Conservation (phyloP, 2,113 vertebrate species). For the Recurvirostra avosetta region DNA sequence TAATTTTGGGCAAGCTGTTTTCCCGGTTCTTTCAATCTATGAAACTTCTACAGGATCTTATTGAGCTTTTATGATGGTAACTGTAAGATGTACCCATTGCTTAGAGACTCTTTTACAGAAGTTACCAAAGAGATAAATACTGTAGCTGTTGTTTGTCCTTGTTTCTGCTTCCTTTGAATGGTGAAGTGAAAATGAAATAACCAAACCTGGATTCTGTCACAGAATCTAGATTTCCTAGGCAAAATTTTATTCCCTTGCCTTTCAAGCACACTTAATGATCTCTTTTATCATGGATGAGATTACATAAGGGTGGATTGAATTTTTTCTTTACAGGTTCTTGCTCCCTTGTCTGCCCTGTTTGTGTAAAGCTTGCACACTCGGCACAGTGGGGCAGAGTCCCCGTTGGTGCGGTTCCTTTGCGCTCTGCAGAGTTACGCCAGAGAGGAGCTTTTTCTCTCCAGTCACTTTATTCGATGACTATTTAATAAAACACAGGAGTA, state of each 20-base stretch:
- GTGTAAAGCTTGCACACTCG: neutral
- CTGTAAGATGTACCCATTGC: neutral
- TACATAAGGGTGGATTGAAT: neutral
- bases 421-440: neutral
- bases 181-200: neutral
- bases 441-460: neutral
- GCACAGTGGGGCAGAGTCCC: neutral
- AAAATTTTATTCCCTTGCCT: slow-evolving; percentile 6
- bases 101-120: neutral
- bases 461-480: neutral
- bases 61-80: neutral
- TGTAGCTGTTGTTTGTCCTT: neutral
- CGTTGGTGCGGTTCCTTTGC: fast-evolving
- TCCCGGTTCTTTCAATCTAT: neutral
- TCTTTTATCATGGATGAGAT: neutral
- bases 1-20: neutral
- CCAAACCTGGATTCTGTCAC: neutral
- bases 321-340: neutral
- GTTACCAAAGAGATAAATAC: slow-evolving; percentile 50
- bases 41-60: neutral
- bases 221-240: neutral
- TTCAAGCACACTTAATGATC: slow-evolving; percentile 24
- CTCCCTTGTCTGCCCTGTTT: neutral
- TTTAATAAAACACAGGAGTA: neutral
- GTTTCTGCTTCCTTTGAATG: neutral